Evolutionary conservation across 1,140 invertebrate species (phyloP).

Genomic region (Nylanderia fulva): DNA sequence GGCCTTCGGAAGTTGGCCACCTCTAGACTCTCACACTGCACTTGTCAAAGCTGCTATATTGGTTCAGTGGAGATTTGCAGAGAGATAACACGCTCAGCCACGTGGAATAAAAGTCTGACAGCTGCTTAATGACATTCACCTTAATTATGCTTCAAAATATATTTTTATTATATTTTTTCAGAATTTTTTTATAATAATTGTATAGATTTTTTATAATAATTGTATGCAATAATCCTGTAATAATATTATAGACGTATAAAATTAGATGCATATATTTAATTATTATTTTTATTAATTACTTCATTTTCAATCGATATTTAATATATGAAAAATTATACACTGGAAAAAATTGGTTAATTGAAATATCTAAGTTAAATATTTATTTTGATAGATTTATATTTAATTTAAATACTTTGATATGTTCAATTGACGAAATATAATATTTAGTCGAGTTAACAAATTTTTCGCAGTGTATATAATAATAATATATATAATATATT

Average conservation of each 20-base stretch:
- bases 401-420: too few species aligned
- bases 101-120: background rate
- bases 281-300: background rate
- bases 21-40: background rate
- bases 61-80: background rate
- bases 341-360: too few species aligned
- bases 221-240: background rate
- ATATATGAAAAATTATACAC: too few species aligned
- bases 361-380: too few species aligned
- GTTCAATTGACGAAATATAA: too few species aligned
- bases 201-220: background rate
- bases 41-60: background rate
- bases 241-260: background rate
- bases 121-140: background rate
- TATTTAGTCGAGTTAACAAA: too few species aligned
- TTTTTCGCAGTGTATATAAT: too few species aligned
- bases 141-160: background rate
- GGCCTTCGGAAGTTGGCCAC: constrained; percentile 78
- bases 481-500: too few species aligned
- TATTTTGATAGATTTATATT: too few species aligned
- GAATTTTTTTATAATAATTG: too few species aligned
- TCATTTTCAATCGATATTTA: too few species aligned
- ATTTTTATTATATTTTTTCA: too few species aligned
- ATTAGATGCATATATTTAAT: constrained; percentile 24
- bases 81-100: background rate